Conservation (phyloP, 2,888 invertebrate genomes). For the Aspidiotus destructor region DNA sequence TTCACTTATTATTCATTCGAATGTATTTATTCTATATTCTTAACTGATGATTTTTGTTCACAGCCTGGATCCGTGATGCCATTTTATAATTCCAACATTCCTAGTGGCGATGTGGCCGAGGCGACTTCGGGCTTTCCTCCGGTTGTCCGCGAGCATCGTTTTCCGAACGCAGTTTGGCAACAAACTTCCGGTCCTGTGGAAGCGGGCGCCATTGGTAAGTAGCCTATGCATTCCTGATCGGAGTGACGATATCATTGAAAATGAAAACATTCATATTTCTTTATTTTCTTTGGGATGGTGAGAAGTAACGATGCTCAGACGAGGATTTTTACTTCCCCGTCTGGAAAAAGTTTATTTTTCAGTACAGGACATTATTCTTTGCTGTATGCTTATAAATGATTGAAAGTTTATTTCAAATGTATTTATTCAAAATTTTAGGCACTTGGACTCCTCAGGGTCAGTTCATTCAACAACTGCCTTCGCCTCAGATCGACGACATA, state of each 20-base stretch:
- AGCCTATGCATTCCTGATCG: too few relatives aligned
- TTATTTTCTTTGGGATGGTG: too few relatives aligned
- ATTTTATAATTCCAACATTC: conserved; percentile 38
- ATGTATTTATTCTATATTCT: too few relatives aligned
- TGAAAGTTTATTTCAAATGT: conserved; percentile 10
- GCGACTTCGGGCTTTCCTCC: conserved; percentile 35
- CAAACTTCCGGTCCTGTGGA: conserved; percentile 38
- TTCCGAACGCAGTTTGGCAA: conserved; percentile 40
- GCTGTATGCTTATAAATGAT: not conserved
- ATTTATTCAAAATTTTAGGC: conserved; percentile 31
- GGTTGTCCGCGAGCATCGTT: conserved; percentile 38
- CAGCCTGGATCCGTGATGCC: conserved; percentile 53
- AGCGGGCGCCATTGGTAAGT: conserved; percentile 37
- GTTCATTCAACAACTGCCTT: conserved; percentile 76
- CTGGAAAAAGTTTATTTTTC: too few relatives aligned
- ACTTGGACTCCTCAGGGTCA: conserved; percentile 57
- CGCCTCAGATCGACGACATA: conserved; percentile 47
- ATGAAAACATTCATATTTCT: too few relatives aligned
- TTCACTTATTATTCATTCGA: too few relatives aligned
- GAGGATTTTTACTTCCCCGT: too few relatives aligned
- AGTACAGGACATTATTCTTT: not conserved
- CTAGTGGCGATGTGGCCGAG: conserved; percentile 35
- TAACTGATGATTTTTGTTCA: conserved; percentile 36
- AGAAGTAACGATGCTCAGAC: too few relatives aligned
- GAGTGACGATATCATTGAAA: too few relatives aligned